Evolutionary conservation across 2,113 vertebrate species (phyloP).

Genomic region (Dendrocopos noguchii): DNA sequence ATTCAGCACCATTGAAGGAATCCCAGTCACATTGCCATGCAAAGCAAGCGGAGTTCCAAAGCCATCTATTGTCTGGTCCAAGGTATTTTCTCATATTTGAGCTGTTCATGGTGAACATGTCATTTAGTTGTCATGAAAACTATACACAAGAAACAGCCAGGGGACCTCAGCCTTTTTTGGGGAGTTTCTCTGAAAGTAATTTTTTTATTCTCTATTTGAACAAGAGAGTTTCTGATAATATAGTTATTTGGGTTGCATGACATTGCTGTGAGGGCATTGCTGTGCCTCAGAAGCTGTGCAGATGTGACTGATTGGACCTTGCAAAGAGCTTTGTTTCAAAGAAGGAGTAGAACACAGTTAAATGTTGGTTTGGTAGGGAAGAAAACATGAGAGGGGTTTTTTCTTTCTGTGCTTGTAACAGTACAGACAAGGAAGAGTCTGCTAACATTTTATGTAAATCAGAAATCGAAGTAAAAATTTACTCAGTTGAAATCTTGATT

Average conservation of each 20-base stretch:
- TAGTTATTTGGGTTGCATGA: background rate
- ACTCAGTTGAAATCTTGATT: background rate
- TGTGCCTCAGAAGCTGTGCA: background rate
- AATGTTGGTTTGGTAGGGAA: background rate
- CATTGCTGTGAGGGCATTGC: background rate
- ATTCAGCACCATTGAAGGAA: constrained; percentile 92
- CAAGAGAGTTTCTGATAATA: background rate
- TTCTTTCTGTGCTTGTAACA: background rate
- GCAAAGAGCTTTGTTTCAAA: background rate
- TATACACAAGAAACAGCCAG: background rate
- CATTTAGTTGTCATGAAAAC: background rate
- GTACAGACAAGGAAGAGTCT: background rate
- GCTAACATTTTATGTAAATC: background rate
- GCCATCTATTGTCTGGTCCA: constrained; percentile 90
- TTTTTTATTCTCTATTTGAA: background rate
- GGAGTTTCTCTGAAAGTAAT: background rate
- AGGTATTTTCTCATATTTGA: constrained; percentile 77
- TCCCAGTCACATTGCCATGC: constrained; percentile 88
- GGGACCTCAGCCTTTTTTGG: background rate
- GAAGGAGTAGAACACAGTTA: background rate
- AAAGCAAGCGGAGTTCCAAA: constrained; percentile 87
- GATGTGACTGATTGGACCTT: background rate
- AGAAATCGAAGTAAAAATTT: background rate
- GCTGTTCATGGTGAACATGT: background rate
- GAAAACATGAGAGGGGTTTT: background rate